Evolutionary conservation across 92 coral and sea anemone genomes (phyloP).

Genomic region (Metridium senile): DNA sequence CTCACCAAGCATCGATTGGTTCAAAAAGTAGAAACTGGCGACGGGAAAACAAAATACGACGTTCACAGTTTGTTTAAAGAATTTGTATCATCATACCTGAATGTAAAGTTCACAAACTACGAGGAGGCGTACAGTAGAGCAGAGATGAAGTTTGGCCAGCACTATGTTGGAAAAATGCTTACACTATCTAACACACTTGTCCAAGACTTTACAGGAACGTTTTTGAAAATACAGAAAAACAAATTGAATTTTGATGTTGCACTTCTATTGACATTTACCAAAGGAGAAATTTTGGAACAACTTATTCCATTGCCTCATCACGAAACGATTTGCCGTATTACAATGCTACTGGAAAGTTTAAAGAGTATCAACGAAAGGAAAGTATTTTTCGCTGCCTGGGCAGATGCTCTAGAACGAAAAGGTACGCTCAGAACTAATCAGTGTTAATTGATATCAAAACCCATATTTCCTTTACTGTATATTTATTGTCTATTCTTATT

Average conservation of each 20-base stretch:
- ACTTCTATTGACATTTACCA: conserved; percentile 35
- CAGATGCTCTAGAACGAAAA: conserved; percentile 37
- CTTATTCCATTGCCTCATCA: conserved; percentile 29
- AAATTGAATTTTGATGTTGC: conserved; percentile 55
- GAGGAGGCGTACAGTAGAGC: conserved; percentile 24
- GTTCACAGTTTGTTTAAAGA: conserved; percentile 58
- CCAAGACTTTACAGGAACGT: conserved; percentile 44
- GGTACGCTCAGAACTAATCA: conserved; percentile 27
- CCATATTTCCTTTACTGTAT: too few relatives aligned
- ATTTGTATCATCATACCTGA: conserved; percentile 43
- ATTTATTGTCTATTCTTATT: too few relatives aligned
- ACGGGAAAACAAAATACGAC: conserved; percentile 42
- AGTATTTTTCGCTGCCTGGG: conserved; percentile 50
- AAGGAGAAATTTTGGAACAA: conserved; percentile 32
- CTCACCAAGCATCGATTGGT: conserved; percentile 22
- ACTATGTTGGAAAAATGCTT: conserved; percentile 44
- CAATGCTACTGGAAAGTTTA: conserved; percentile 50
- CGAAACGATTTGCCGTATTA: conserved; percentile 33
- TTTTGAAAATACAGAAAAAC: conserved; percentile 24
- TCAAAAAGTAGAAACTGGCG: conserved; percentile 1
- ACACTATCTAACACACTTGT: conserved; percentile 45
- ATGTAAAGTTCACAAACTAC: conserved; percentile 10
- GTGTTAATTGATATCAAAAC: too few relatives aligned
- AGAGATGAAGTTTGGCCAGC: conserved; percentile 40
- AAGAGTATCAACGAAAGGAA: conserved; percentile 28